Evolutionary conservation across 2,888 invertebrate species (phyloP), one percentile per base, ranked within the genome.

Genomic region (Cloeon dipterum): DNA sequence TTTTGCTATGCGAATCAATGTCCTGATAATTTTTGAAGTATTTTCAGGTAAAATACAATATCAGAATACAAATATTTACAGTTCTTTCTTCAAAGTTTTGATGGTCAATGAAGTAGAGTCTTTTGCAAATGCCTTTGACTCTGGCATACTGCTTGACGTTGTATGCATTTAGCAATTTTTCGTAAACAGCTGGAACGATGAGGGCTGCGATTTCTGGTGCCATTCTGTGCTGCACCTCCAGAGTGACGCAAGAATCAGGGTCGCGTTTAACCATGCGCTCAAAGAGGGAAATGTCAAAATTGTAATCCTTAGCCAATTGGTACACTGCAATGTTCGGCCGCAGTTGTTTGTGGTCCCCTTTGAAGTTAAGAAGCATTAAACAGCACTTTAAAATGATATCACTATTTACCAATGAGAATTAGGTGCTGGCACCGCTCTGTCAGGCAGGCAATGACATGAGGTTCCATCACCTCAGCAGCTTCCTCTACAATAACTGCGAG

Each of bases 381-480:
- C n/a, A n/a, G n/a, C n/a, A n/a, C n/a, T n/a, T n/a, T n/a, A n/a
- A n/a, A n/a, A n/a, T n/a, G n/a, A n/a, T n/a, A n/a, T n/a, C 29
- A 14, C 14, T 29, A 14, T 5, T 17, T 38, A 47, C 59, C 62
- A 41, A 64, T 63, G 37, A 63, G 49, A 41, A 64, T 58, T 23
- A 60, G 48, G 45, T 65, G 64, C 42, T 63, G 46, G 43, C 58
- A 54, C 18, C 48, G 46, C n/a, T 50, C 43, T 16, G 54, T 55
- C 26, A 65, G 48, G 4, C 59, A 51, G 2, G 61, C 53, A 3
- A 63, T 47, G 25, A 63, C 51, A 44, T 64, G 64, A 19, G 58
- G 50, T 46, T 65, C 65, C 23, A 63, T 46, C 4, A 65, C 58
- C 48, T 63, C 62, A 3, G 62, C 63, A n/a, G 63, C 63, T 47